Percentiles rank a stretch among this genome's conserved stretches.
Conservation (phyloP, 2,797 vertebrate genomes). For the Eulemur mongoz region DNA sequence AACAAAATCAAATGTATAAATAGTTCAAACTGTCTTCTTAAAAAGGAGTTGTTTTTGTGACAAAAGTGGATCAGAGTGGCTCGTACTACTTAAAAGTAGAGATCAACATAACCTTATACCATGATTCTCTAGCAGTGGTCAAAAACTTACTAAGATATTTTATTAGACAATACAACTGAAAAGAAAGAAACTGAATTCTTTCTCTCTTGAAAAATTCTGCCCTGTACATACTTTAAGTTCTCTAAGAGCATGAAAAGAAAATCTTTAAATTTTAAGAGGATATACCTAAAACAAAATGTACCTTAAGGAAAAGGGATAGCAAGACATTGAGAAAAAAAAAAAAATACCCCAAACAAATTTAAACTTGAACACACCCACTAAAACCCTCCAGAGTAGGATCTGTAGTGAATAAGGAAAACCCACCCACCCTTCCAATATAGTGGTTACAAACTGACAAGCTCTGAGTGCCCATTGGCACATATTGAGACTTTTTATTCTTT, state of each 20-base stretch:
- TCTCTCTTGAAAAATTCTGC: background rate
- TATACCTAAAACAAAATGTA: background rate
- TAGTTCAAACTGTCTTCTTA: conserved; percentile 34
- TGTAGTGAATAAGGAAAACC: conserved; percentile 41
- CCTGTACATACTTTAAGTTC: conserved; percentile 19
- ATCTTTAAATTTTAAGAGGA: background rate
- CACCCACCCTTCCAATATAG: background rate
- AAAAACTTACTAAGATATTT: conserved; percentile 60
- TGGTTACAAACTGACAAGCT: conserved; percentile 72
- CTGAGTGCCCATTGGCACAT: conserved; percentile 47
- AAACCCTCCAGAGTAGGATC: conserved; percentile 54
- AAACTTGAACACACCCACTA: background rate
- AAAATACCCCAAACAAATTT: background rate
- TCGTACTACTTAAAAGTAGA: background rate
- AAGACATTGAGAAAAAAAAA: background rate
- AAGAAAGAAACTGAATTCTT: conserved; percentile 38
- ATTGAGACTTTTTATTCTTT: conserved; percentile 77
- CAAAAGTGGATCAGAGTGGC: conserved; percentile 41
- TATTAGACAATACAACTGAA: conserved; percentile 36
- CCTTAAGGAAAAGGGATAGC: conserved; percentile 50
- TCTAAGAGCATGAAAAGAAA: conserved; percentile 12
- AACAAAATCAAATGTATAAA: conserved; percentile 50
- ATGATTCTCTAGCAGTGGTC: conserved; percentile 56
- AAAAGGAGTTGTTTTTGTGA: conserved; percentile 29
- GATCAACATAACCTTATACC: conserved; percentile 26